Evolutionary conservation across 1,140 invertebrate species (phyloP).

Genomic region (Brachionus paranguensis): DNA sequence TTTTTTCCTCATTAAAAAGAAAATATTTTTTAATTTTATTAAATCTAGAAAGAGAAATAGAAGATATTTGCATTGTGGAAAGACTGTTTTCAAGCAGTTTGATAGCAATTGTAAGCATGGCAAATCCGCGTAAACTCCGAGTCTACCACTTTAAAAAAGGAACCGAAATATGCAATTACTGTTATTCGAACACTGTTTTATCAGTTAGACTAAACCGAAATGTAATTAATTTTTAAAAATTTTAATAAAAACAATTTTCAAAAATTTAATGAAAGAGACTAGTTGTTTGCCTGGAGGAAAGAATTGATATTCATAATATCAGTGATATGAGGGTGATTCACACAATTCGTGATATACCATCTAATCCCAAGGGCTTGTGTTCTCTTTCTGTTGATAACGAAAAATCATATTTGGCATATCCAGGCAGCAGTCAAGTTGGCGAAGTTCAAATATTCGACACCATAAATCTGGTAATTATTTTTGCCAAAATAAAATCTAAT

Average conservation of each 20-base stretch:
- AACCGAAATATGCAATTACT: slow-evolving; percentile 96
- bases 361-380: slow-evolving; percentile 83
- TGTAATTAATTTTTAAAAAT: slow-evolving; percentile 61
- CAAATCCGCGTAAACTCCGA: slow-evolving; percentile 82
- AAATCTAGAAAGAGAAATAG: slow-evolving; percentile 59
- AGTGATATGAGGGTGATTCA: slow-evolving; percentile 97
- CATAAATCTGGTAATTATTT: slow-evolving; percentile 71
- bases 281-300: slow-evolving; percentile 94
- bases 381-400: slow-evolving; percentile 80
- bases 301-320: slow-evolving; percentile 96
- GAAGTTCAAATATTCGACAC: slow-evolving; percentile 98
- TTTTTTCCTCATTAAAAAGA: slow-evolving; percentile 52
- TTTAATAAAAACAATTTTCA: background rate
- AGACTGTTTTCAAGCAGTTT: slow-evolving; percentile 91
- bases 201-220: slow-evolving; percentile 90
- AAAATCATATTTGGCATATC: slow-evolving; percentile 91
- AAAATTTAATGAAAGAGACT: slow-evolving; percentile 63
- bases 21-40: slow-evolving; percentile 41
- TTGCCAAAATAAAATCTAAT: background rate
- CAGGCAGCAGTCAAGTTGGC: slow-evolving; percentile 81
- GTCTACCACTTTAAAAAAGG: slow-evolving; percentile 97
- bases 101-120: slow-evolving; percentile 84
- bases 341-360: slow-evolving; percentile 93
- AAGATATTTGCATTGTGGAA: slow-evolving; percentile 88
- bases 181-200: slow-evolving; percentile 92